Conservation (phyloP, 2,888 invertebrate genomes). For the Tuberolachnus salignus region DNA sequence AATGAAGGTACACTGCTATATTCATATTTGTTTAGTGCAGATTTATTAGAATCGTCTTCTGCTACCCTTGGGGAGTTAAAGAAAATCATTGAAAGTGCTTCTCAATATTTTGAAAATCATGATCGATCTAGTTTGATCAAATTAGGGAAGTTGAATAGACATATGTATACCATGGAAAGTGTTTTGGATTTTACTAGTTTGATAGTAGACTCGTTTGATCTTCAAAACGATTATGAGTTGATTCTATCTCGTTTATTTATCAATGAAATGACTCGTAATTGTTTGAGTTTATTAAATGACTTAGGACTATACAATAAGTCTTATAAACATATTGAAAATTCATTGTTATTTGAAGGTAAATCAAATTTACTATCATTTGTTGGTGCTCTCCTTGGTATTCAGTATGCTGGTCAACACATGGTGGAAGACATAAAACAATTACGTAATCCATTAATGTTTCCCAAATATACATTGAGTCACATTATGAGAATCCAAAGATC, state of each 20-base stretch:
- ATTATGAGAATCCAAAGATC: constrained; percentile 37
- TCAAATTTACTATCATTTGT: constrained; percentile 29
- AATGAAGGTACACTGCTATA: constrained; percentile 22
- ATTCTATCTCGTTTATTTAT: constrained; percentile 45
- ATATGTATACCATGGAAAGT: constrained; percentile 42
- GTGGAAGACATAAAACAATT: constrained; percentile 32
- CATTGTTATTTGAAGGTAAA: constrained; percentile 42
- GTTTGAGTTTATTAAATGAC: constrained; percentile 27
- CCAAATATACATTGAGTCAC: constrained; percentile 41
- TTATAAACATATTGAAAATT: constrained; percentile 29
- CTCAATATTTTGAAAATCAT: not conserved
- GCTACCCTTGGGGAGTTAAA: constrained; percentile 43
- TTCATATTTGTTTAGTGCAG: constrained; percentile 9
- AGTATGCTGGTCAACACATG: constrained; percentile 43
- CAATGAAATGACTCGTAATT: constrained; percentile 15
- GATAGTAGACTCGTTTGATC: constrained; percentile 17
- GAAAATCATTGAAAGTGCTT: constrained; percentile 7
- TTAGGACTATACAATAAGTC: constrained; percentile 25
- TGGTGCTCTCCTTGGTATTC: constrained; percentile 48
- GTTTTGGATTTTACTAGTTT: constrained; percentile 39
- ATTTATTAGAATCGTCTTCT: constrained; percentile 40
- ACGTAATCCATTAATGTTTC: constrained; percentile 51
- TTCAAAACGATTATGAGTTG: constrained; percentile 34
- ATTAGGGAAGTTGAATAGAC: constrained; percentile 36
- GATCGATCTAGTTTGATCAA: constrained; percentile 10